Evolutionary conservation across 1,140 invertebrate species (phyloP).

Genomic region (Triops longicaudatus): DNA sequence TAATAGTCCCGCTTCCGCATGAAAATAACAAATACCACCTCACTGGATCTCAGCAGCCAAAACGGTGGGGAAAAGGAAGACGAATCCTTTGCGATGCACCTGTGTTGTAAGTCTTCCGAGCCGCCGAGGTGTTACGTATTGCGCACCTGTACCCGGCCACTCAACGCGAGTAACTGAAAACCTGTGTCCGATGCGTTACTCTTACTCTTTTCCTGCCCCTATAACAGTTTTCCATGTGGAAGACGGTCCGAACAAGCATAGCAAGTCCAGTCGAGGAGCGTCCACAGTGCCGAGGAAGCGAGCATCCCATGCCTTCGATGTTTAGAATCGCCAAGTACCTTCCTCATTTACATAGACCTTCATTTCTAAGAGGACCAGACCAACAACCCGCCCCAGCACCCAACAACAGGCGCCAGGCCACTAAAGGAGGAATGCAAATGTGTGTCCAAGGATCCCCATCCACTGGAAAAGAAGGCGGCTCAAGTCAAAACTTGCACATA

Average conservation of each 20-base stretch:
- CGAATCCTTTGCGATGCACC: not conserved
- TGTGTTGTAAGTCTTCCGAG: not conserved
- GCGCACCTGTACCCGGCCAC: not conserved
- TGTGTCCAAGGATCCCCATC: not conserved
- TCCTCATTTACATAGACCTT: not conserved
- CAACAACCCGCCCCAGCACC: constrained; percentile 9
- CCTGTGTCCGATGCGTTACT: not conserved
- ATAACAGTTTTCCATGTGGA: too few relatives aligned
- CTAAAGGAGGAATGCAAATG: constrained; percentile 7
- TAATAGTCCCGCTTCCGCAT: too few relatives aligned
- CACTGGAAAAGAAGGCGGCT: not conserved
- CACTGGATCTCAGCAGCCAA: not conserved
- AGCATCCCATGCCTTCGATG: not conserved
- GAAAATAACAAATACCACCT: not conserved
- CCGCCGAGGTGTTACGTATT: not conserved
- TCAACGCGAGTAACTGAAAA: not conserved
- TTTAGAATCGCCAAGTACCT: not conserved
- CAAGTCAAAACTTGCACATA: constrained; percentile 15
- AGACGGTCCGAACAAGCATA: not conserved
- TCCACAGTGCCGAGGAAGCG: not conserved
- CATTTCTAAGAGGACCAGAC: not conserved
- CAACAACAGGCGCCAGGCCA: not conserved
- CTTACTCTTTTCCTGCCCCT: not conserved
- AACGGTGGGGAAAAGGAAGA: not conserved
- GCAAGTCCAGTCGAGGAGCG: not conserved